phyloP scores from a whole-genome alignment of 2,113 vertebrate species.

The Myiozetetes cayanensis region DNA sequence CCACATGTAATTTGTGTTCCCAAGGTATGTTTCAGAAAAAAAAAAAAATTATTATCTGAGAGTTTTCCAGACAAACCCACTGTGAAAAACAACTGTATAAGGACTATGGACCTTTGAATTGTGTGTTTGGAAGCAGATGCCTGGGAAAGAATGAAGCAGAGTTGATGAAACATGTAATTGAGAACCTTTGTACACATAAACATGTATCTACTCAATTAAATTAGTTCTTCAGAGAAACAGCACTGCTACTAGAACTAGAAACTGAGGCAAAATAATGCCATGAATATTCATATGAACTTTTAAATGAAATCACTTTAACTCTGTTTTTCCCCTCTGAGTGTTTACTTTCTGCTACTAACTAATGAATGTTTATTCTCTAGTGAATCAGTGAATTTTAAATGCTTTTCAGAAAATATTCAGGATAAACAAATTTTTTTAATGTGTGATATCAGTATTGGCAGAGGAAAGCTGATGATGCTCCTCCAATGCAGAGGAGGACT shows the following conservation, averaged over 20 bases:
- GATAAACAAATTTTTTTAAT: neutral
- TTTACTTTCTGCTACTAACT: neutral
- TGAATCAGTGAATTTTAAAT: neutral
- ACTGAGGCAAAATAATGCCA: neutral
- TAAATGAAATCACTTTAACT: neutral
- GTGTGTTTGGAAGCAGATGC: neutral
- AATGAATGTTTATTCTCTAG: conserved; percentile 9
- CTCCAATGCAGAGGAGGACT: neutral
- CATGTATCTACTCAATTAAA: neutral
- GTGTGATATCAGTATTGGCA: neutral
- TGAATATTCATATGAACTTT: conserved; percentile 45
- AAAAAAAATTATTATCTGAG: neutral
- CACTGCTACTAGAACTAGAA: neutral
- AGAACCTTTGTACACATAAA: neutral
- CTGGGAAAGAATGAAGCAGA: neutral
- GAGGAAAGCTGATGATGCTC: neutral
- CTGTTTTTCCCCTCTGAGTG: neutral
- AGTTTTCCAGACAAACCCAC: neutral
- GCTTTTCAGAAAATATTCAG: neutral
- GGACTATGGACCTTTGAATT: neutral
- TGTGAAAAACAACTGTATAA: neutral
- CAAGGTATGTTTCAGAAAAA: neutral
- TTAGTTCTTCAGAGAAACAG: conserved; percentile 27
- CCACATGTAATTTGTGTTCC: neutral
- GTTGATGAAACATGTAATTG: neutral